Evolutionary conservation across 2,888 invertebrate genomes (phyloP), one percentile per base, ranked within the genome.

Genomic region (Leucoptera coffeella): DNA sequence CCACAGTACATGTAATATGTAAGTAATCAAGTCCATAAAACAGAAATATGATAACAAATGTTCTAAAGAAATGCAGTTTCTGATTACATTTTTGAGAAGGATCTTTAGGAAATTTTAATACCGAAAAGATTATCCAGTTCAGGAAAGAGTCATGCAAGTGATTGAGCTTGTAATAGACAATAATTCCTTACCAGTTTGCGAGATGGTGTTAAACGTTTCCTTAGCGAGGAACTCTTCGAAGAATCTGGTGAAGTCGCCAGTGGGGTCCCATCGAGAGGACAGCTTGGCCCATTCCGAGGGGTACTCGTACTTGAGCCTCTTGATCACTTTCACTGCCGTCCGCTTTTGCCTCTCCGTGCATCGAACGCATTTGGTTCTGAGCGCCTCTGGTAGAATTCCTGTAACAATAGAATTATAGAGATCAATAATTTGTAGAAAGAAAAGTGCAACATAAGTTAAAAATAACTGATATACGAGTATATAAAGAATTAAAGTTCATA

Each of bases 341-440:
- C 52, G 55, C 50, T 78, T 81, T 50, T 84, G 84, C 29, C 75
- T 72, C 14, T 75, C 74, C 19, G 78, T 79, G 43, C 84, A 83
- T 26, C 78, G 67, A 10, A 62, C 46, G 48, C 84, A 84, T 38
- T 77, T 78, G 14, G 79, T 80, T 35, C 73, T 50, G 27, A 85
- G 45, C 2, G 82, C 83, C 53, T 85, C 84, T 4, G 84, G 84
- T 8, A 85, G 59, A 36, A 82, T 71, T 44, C 76, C 85, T 85
- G 58, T 11, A 23, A 34, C n/a, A n/a, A n/a, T n/a, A n/a, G n/a
- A n/a, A n/a, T n/a, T n/a, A n/a, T n/a, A n/a, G n/a, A n/a, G n/a
- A n/a, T n/a, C n/a, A n/a, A n/a, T n/a, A n/a, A n/a, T n/a, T n/a
- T n/a, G n/a, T n/a, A n/a, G n/a, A n/a, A n/a, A n/a, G n/a, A n/a